A percentile compares a stretch with the other conserved stretches of the same genome.
These are phyloP conservation scores for Cerceris ruficornis DNA, from an alignment of 2,888 invertebrate genomes.

Conservation along the genomic window DNA sequence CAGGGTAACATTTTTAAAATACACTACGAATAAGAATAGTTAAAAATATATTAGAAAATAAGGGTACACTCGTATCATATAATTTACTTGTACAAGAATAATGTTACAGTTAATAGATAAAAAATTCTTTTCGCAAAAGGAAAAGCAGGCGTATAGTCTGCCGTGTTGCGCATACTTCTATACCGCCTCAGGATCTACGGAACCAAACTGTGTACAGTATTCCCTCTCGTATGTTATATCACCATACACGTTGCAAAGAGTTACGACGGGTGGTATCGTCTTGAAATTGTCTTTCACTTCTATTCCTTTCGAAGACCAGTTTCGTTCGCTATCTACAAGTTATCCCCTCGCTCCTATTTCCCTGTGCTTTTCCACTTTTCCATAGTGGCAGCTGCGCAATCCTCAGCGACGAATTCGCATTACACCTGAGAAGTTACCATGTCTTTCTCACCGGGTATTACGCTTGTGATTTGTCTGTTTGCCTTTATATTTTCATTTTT, in stretches of 20 bases:
- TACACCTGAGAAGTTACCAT: neutral
- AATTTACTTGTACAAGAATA: neutral
- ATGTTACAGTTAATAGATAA: neutral
- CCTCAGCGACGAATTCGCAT: neutral
- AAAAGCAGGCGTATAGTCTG: too few relatives aligned
- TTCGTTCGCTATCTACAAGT: neutral
- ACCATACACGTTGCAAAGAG: neutral
- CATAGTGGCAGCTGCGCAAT: neutral
- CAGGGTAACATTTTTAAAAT: too few relatives aligned
- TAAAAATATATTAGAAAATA: too few relatives aligned
- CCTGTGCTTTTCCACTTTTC: neutral
- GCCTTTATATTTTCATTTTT: too few relatives aligned
- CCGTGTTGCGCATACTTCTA: too few relatives aligned
- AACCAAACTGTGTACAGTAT: neutral
- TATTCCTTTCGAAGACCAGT: neutral
- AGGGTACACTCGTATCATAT: neutral
- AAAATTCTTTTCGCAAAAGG: too few relatives aligned
- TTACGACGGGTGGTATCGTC: neutral
- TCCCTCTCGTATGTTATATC: neutral
- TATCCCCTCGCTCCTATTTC: neutral
- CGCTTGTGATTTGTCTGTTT: too few relatives aligned
- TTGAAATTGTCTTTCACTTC: constrained; percentile 1
- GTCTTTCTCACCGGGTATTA: neutral
- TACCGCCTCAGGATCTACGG: neutral
- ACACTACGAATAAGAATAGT: too few relatives aligned